These are phyloP conservation scores for Sminthopsis crassicaudata DNA, from an alignment of 2,113 vertebrate species.

Conservation along the genomic window DNA sequence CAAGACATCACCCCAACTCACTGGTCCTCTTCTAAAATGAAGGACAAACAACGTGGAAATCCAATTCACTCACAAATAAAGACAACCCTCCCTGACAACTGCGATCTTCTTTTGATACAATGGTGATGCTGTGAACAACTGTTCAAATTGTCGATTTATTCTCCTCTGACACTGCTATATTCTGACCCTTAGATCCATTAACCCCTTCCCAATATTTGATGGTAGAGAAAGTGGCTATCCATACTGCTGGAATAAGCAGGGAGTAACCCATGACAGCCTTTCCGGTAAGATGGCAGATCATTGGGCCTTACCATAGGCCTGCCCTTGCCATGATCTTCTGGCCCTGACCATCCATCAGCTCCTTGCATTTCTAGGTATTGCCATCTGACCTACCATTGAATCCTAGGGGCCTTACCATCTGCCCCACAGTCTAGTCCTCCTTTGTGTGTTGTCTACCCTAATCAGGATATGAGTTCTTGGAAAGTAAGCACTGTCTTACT, in stretches of 20 bases:
- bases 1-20: too few relatives aligned
- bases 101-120: not conserved
- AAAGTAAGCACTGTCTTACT: not conserved
- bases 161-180: not conserved
- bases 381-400: not conserved
- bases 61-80: too few relatives aligned
- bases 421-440: not conserved
- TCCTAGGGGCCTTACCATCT: not conserved
- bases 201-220: not conserved
- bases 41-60: too few relatives aligned
- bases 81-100: too few relatives aligned
- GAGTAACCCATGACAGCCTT: not conserved
- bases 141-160: not conserved
- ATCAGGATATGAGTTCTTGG: not conserved
- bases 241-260: too few relatives aligned
- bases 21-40: too few relatives aligned
- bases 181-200: not conserved
- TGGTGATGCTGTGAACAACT: not conserved
- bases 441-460: not conserved
- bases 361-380: not conserved
- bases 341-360: not conserved
- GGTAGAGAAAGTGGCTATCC: too few relatives aligned
- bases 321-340: not conserved
- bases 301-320: not conserved
- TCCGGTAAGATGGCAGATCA: not conserved